Evolutionary conservation across 2,797 vertebrate species (phyloP).

Genomic region (Ara ararauna): DNA sequence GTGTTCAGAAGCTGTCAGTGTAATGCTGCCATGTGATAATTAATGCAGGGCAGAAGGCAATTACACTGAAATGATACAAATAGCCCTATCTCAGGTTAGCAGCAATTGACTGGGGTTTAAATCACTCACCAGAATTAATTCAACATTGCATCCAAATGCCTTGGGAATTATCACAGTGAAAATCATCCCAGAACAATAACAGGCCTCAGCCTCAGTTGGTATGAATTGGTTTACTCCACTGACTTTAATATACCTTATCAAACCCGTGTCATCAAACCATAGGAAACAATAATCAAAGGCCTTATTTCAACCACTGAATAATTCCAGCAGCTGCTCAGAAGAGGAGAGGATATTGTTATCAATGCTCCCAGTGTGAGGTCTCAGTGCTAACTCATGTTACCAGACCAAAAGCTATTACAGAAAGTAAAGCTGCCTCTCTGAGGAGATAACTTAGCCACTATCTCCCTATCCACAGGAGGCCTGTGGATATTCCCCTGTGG

Average conservation of each 20-base stretch:
- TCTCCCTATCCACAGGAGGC: not conserved
- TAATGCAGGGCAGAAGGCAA: conserved; percentile 44
- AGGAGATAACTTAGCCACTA: not conserved
- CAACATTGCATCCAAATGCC: conserved; percentile 3
- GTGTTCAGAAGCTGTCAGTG: conserved; percentile 55
- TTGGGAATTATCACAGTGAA: not conserved
- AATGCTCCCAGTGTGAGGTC: not conserved
- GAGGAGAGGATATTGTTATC: not conserved
- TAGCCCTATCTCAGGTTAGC: conserved; percentile 57
- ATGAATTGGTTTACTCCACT: conserved; percentile 14
- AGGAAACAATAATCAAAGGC: conserved; percentile 22
- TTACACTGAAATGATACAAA: conserved; percentile 52
- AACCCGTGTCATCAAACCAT: not conserved
- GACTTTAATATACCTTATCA: conserved; percentile 34
- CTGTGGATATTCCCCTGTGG: not conserved
- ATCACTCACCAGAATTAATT: conserved; percentile 50
- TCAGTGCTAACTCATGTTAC: not conserved
- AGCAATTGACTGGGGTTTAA: conserved; percentile 40
- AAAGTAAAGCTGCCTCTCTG: not conserved
- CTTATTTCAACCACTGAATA: conserved; percentile 3
- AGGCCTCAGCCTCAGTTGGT: not conserved
- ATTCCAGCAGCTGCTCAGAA: conserved; percentile 12
- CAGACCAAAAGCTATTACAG: not conserved
- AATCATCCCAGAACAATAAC: conserved; percentile 12
- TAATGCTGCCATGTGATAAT: conserved; percentile 61